Evolutionary conservation across 1,140 invertebrate genomes (phyloP).

Genomic region (Drosophila repletoides): DNA sequence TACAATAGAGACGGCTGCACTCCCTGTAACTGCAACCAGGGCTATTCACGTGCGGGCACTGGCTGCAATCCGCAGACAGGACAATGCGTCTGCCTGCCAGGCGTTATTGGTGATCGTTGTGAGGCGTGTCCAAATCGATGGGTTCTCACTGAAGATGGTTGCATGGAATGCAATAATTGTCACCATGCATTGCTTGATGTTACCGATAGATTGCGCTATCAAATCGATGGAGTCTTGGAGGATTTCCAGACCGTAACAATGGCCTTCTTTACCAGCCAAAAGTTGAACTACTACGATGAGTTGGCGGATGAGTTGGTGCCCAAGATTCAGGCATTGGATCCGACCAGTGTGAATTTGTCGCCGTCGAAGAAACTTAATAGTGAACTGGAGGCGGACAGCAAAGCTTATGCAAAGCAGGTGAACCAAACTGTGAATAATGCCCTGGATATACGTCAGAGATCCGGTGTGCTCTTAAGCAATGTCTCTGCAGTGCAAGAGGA

Average conservation of each 20-base stretch:
- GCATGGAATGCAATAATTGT: constrained; percentile 93
- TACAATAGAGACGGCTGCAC: constrained; percentile 93
- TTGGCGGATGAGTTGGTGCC: constrained; percentile 86
- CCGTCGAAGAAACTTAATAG: constrained; percentile 85
- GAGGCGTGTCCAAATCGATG: constrained; percentile 95
- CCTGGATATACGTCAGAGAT: constrained; percentile 81
- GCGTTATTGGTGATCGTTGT: constrained; percentile 97
- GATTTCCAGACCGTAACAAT: constrained; percentile 88
- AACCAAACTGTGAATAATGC: constrained; percentile 84
- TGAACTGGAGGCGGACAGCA: constrained; percentile 84
- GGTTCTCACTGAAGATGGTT: constrained; percentile 88
- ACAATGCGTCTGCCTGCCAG: constrained; percentile 96
- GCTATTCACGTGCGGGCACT: constrained; percentile 91
- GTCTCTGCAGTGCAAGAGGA: constrained; percentile 84
- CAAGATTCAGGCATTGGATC: constrained; percentile 86
- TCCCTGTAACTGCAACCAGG: constrained; percentile 93
- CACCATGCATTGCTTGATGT: constrained; percentile 93
- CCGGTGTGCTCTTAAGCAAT: constrained; percentile 84
- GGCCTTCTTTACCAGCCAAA: constrained; percentile 90
- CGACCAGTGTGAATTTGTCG: constrained; percentile 85
- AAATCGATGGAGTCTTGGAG: constrained; percentile 86
- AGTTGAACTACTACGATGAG: constrained; percentile 89
- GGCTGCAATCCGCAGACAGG: constrained; percentile 94
- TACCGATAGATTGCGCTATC: constrained; percentile 88
- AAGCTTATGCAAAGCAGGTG: constrained; percentile 85